These are phyloP conservation scores for Trachurus trachurus DNA, from an alignment of 2,797 vertebrate species.

Conservation along the genomic window DNA sequence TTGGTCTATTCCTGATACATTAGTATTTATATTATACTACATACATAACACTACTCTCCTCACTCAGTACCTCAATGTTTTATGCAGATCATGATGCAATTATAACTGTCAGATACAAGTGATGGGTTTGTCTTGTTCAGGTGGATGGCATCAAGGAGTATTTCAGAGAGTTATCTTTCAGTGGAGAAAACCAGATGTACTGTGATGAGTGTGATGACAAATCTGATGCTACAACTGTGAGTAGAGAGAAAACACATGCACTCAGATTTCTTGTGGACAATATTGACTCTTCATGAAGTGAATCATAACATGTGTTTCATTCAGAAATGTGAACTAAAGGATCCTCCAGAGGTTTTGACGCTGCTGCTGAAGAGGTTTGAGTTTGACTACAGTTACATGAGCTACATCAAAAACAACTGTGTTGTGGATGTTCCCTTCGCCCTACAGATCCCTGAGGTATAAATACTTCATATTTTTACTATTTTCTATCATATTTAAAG, in stretches of 20 bases:
- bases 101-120: too few relatives aligned
- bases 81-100: too few relatives aligned
- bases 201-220: conserved; percentile 76
- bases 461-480: neutral
- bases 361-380: conserved; percentile 84
- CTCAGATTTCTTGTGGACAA: neutral
- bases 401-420: conserved; percentile 71
- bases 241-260: conserved; percentile 26
- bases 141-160: conserved; percentile 38
- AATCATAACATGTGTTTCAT: neutral
- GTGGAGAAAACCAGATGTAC: conserved; percentile 78
- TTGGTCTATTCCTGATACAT: too few relatives aligned
- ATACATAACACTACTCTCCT: too few relatives aligned
- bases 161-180: conserved; percentile 47
- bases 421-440: conserved; percentile 53
- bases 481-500: too few relatives aligned
- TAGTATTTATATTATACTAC: too few relatives aligned
- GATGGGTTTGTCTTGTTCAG: conserved; percentile 34
- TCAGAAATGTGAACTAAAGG: conserved; percentile 67
- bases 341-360: conserved; percentile 75
- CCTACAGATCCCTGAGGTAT: conserved; percentile 58
- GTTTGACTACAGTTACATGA: conserved; percentile 70
- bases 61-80: too few relatives aligned
- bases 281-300: neutral
- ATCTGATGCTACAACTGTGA: conserved; percentile 74